Base-by-base conservation (phyloP, 1,140 invertebrate genomes). In the Popillia japonica region DNA sequence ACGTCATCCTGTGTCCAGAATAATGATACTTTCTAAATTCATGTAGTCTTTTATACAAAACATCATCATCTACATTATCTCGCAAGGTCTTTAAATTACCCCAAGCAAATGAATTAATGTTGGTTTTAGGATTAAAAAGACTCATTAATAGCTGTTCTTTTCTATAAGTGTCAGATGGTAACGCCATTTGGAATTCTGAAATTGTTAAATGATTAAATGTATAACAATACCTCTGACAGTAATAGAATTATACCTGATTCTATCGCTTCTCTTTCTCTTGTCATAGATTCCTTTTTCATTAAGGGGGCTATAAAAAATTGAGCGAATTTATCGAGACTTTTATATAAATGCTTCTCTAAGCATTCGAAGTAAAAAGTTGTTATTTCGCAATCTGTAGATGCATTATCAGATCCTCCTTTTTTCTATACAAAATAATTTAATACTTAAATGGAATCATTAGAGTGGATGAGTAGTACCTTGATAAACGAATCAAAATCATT, bases 311-410 rank as follows among this genome's bases (percentile, higher is more conserved):
- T 93, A 86, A 99, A 97, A 88, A 98, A 95, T 84, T 98, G 94
- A 59, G 95, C 92, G 89, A 98, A 98, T 81, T 94, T 93, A 85
- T 97, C 94, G 82, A 97, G 88, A 0, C 92, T 92, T 48, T 92
- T 89, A 2, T 89, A 85, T 4, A 97, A 89, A 86, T 94, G 88
- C 82, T 94, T 93, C 83, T 94, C 93, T 75, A 94, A 92, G 76
- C 96, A 91, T 84, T 97, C 95, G 87, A 98, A 97, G 84, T 97
- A 94, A 88, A 96, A 98, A 0, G 92, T 92, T 0, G 96, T 98
- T 68, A 90, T 89, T 86, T 97, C 96, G 84, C 91, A 93, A 81
- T 96, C 95, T 0, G 96, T 97, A 27, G 90, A 92, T 0, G 95
- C 96, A 86, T 97, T 97, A 82, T 92, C 90, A 17, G 90, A 91